Evolutionary conservation across 1,140 invertebrate species (phyloP).

Genomic region (Brevipalpus yothersi): DNA sequence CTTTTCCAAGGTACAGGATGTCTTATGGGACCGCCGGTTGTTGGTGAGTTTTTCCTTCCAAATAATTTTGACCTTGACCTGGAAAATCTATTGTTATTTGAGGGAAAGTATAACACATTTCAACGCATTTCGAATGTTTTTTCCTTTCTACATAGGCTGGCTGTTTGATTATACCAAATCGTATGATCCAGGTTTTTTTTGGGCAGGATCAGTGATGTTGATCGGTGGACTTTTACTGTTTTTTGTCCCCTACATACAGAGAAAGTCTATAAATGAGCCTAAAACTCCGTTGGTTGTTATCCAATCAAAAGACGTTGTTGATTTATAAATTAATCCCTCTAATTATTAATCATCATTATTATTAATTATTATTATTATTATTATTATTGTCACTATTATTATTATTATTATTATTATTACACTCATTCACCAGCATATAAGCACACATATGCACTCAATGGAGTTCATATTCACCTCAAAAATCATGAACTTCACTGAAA

Average conservation of each 20-base stretch:
- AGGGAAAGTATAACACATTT: not conserved
- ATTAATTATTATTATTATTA: no score
- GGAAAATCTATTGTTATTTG: not conserved
- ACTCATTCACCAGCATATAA: no score
- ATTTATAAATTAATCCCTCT: no score
- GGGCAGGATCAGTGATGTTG: constrained; percentile 48
- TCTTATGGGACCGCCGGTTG: constrained; percentile 21
- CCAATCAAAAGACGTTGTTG: no score
- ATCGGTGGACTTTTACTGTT: constrained; percentile 70
- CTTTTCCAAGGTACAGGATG: constrained; percentile 23
- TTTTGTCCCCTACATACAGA: constrained; percentile 24
- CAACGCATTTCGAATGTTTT: not conserved
- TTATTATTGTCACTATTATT: no score
- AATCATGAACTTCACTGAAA: no score
- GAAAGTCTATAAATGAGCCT: no score
- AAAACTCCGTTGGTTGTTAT: no score
- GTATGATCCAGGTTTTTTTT: constrained; percentile 54
- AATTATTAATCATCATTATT: no score
- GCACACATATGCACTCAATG: no score
- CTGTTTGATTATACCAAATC: constrained; percentile 46
- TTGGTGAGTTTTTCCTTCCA: constrained; percentile 12
- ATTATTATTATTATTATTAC: no score
- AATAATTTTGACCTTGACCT: not conserved
- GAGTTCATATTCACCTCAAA: no score
- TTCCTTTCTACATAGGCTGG: constrained; percentile 31